phyloP scores from a whole-genome alignment of 2,888 invertebrate genomes.

The Ormyrus pomaceus region DNA sequence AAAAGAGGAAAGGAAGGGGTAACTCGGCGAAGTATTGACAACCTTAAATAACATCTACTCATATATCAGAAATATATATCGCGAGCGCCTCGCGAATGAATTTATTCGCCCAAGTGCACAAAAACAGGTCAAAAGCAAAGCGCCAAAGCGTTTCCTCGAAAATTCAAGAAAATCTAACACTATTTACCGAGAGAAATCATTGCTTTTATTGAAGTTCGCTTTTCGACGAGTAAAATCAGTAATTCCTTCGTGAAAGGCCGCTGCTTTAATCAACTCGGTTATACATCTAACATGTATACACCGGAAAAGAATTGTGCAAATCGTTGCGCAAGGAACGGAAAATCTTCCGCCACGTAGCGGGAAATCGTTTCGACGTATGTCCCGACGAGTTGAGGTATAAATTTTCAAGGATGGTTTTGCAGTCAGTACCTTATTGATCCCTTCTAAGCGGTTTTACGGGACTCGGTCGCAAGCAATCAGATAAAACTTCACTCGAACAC shows the following conservation, averaged over 20 bases:
- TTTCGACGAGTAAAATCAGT: not conserved
- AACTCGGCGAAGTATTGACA: constrained; percentile 14
- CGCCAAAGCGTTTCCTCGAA: not conserved
- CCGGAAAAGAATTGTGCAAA: not conserved
- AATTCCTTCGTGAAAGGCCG: not conserved
- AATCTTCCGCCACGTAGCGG: not conserved
- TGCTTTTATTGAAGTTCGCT: constrained; percentile 4
- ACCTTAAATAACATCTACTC: constrained; percentile 4
- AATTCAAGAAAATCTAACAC: constrained; percentile 23
- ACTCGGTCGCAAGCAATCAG: constrained; percentile 61
- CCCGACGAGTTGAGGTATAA: constrained; percentile 55
- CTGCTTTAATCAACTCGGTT: not conserved
- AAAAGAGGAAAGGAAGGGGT: not conserved
- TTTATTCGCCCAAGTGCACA: not conserved
- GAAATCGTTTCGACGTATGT: not conserved
- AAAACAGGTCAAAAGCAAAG: constrained; percentile 37
- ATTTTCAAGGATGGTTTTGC: constrained; percentile 66
- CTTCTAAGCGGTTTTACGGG: constrained; percentile 65
- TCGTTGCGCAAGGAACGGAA: not conserved
- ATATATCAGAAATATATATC: constrained; percentile 10
- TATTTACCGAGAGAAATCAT: not conserved
- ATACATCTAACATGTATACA: not conserved
- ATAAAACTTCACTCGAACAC: constrained; percentile 61
- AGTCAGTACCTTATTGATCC: constrained; percentile 70
- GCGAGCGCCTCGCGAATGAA: constrained; percentile 6